phyloP scores from a whole-genome alignment of 2,113 vertebrate genomes.

The Heteronetta atricapilla region DNA sequence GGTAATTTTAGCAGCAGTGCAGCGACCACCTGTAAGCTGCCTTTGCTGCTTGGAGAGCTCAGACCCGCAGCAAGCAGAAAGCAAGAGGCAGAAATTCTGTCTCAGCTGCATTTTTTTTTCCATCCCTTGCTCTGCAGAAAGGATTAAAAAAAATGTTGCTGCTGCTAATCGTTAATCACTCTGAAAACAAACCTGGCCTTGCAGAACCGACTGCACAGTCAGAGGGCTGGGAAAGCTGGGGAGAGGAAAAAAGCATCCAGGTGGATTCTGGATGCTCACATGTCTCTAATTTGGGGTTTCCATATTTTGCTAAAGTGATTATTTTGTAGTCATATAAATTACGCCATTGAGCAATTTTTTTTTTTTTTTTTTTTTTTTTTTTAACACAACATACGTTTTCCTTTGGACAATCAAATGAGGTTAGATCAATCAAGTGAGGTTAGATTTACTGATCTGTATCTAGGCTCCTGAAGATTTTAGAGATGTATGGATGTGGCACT shows the following conservation, averaged over 20 bases:
- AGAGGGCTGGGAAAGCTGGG: not conserved
- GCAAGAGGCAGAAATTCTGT: conserved; percentile 15
- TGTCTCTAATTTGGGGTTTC: not conserved
- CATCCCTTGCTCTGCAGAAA: not conserved
- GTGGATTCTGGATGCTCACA: not conserved
- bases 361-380: not conserved
- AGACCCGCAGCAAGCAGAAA: not conserved
- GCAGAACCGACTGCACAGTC: conserved; percentile 25
- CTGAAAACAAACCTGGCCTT: conserved; percentile 42
- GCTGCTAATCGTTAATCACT: conserved; percentile 38
- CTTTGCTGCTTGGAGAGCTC: not conserved
- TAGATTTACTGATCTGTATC: not conserved
- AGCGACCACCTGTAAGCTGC: not conserved
- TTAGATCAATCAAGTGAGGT: too few species aligned
- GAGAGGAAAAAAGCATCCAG: not conserved
- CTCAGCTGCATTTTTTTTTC: not conserved
- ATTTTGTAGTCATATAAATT: not conserved
- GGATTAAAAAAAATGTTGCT: not conserved
- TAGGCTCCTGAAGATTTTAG: not conserved
- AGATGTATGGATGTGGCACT: not conserved
- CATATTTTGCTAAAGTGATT: not conserved
- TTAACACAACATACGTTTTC: not conserved
- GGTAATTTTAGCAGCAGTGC: not conserved
- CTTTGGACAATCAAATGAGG: not conserved
- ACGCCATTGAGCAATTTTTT: not conserved